Conservation (phyloP, 2,113 vertebrate genomes). For the Pluvianellus socialis region DNA sequence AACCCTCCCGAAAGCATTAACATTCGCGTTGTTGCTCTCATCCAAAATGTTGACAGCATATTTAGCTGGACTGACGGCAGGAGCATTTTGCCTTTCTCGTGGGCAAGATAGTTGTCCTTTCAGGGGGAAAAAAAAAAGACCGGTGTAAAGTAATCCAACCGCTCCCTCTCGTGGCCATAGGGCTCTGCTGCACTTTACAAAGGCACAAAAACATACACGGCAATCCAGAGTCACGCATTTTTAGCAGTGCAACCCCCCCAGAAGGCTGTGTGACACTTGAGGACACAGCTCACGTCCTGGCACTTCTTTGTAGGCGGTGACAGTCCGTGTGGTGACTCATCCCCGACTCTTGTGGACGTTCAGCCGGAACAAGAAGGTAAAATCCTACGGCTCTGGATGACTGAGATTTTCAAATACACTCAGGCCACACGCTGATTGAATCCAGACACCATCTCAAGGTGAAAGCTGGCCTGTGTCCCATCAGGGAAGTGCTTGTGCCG, state of each 20-base stretch:
- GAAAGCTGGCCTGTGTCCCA: not conserved
- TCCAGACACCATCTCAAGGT: not conserved
- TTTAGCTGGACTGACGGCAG: not conserved
- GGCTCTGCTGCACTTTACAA: not conserved
- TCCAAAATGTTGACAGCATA: not conserved
- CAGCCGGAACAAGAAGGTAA: not conserved
- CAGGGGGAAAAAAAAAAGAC: not conserved
- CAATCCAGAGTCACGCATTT: not conserved
- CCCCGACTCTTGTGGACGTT: not conserved
- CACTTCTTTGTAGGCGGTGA: not conserved
- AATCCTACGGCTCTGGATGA: not conserved
- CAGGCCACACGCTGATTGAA: not conserved
- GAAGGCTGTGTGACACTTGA: not conserved
- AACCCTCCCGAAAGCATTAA: not conserved
- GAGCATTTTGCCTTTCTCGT: not conserved
- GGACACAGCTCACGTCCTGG: not conserved
- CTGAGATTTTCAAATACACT: not conserved
- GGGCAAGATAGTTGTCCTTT: not conserved
- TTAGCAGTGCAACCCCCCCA: not conserved
- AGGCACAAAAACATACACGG: accelerated
- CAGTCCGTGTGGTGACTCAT: not conserved
- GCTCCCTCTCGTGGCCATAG: constrained; percentile 40
- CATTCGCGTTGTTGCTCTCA: not conserved
- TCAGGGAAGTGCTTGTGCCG: not conserved
- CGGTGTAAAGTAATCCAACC: constrained; percentile 1